Percentiles rank a stretch among this genome's conserved stretches.
Evolutionary conservation across 2,113 vertebrate genomes (phyloP).

Genomic region (Strix uralensis): DNA sequence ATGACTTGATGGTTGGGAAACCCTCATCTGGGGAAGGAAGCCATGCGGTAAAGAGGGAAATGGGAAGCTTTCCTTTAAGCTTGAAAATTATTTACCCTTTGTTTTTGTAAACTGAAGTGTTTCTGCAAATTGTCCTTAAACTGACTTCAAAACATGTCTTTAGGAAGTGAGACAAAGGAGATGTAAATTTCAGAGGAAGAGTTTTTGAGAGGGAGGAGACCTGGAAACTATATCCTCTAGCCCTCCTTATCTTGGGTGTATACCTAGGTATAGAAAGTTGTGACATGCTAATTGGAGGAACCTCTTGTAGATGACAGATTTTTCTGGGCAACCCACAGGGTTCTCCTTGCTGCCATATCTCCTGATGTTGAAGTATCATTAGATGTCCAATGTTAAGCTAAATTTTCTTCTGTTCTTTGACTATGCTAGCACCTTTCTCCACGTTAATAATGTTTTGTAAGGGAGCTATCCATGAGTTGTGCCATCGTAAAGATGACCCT

Average conservation of each 20-base stretch:
- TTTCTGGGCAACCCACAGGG: background rate
- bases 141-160: background rate
- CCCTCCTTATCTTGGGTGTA: background rate
- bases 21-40: background rate
- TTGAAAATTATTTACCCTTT: background rate
- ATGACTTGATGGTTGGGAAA: background rate
- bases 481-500: background rate
- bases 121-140: background rate
- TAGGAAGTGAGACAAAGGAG: background rate
- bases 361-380: background rate
- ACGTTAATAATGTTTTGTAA: background rate
- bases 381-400: background rate
- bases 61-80: background rate
- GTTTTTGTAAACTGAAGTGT: background rate
- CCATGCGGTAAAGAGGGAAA: background rate
- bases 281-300: background rate
- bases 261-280: background rate
- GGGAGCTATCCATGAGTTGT: background rate
- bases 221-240: background rate
- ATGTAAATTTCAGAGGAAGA: background rate
- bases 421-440: background rate
- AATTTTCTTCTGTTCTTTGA: background rate
- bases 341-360: background rate
- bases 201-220: background rate
- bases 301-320: background rate